Evolutionary conservation across 2,113 vertebrate species (phyloP).

Genomic region (Colius striatus): DNA sequence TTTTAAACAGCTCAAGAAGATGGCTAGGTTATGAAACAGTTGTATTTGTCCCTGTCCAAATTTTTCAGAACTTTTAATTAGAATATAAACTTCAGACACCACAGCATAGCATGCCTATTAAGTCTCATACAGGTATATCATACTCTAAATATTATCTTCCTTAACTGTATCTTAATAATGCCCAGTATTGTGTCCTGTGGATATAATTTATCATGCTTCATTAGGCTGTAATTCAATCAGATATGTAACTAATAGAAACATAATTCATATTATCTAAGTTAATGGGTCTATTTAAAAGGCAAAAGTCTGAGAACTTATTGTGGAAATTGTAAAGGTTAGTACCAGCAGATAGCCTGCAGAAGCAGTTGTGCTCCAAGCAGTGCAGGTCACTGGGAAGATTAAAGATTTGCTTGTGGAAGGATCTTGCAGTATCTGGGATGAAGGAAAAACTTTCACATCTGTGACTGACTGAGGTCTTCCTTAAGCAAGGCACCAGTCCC

Average conservation of each 20-base stretch:
- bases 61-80: constrained; percentile 51
- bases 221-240: constrained; percentile 1
- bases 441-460: background rate
- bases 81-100: background rate
- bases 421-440: background rate
- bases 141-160: background rate
- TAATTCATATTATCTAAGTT: background rate
- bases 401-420: background rate
- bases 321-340: background rate
- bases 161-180: background rate
- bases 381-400: background rate
- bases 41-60: background rate
- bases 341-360: background rate
- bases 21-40: background rate
- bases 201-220: background rate
- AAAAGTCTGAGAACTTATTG: background rate
- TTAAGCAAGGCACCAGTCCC: background rate
- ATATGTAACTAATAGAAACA: background rate
- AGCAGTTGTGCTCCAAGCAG: background rate
- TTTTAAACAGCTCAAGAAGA: constrained; percentile 35
- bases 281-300: background rate
- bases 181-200: background rate
- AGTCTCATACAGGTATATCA: background rate
- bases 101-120: background rate
- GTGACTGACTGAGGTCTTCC: background rate